Conservation (phyloP, 2,888 invertebrate genomes). For the Yponomeuta malinellus region DNA sequence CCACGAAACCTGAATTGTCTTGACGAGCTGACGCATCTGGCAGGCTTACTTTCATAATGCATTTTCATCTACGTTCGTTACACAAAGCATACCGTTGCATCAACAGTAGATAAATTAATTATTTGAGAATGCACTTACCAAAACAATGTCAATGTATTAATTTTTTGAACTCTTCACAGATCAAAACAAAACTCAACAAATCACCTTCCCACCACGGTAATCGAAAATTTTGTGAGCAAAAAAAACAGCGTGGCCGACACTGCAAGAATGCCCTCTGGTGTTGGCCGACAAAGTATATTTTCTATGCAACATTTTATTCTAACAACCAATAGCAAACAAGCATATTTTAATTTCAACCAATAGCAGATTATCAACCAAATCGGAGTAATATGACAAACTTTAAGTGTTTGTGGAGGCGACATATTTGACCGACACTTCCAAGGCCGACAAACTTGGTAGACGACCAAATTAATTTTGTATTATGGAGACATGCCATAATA, state of each 20-base stretch:
- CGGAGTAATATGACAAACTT: conserved; percentile 46
- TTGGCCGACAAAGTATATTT: conserved; percentile 55
- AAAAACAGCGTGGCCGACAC: conserved; percentile 61
- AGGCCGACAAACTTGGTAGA: conserved; percentile 26
- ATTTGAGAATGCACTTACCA: conserved; percentile 43
- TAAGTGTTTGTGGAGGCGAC: conserved; percentile 35
- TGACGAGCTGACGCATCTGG: conserved; percentile 3
- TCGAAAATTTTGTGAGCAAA: conserved; percentile 57
- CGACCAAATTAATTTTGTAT: background rate
- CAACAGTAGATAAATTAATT: background rate
- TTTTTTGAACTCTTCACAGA: conserved; percentile 50
- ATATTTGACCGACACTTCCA: conserved; percentile 43
- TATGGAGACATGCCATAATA: too few species aligned
- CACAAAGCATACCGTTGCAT: background rate
- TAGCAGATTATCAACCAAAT: conserved; percentile 1
- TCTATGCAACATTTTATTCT: conserved; percentile 18
- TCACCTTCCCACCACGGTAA: conserved; percentile 37
- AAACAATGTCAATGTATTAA: conserved; percentile 49
- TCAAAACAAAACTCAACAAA: conserved; percentile 50
- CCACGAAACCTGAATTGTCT: conserved; percentile 9
- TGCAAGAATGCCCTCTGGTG: conserved; percentile 39
- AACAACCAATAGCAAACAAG: conserved; percentile 11
- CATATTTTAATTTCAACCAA: conserved; percentile 14
- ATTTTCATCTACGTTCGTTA: background rate
- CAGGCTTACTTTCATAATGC: background rate